A percentile compares a stretch with the other conserved stretches of the same genome.
Evolutionary conservation across 2,797 vertebrate genomes (phyloP).

Genomic region (Hemitrygon akajei): DNA sequence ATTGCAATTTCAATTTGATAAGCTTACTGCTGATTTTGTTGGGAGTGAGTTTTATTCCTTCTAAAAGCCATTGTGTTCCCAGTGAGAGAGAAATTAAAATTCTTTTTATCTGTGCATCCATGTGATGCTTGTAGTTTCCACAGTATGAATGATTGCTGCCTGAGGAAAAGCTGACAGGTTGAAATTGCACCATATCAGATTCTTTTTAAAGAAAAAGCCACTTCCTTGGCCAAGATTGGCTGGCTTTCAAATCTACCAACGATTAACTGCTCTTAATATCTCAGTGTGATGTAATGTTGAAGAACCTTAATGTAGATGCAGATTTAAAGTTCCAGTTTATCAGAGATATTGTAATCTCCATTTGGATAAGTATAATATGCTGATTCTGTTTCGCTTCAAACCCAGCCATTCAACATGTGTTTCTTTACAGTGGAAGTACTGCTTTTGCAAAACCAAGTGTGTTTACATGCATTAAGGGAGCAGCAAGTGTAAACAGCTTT

Average conservation of each 20-base stretch:
- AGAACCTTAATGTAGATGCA: background rate
- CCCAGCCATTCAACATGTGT: background rate
- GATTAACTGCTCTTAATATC: constrained; percentile 3
- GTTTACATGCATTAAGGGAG: no score
- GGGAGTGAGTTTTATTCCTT: constrained; percentile 59
- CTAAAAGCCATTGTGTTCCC: constrained; percentile 60
- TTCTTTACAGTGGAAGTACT: background rate
- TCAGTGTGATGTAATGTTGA: background rate
- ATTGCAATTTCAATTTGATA: constrained; percentile 65
- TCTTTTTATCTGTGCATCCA: constrained; percentile 32
- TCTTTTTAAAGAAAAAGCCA: constrained; percentile 11
- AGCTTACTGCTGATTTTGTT: constrained; percentile 63
- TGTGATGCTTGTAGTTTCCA: constrained; percentile 23
- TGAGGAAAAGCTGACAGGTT: constrained; percentile 29
- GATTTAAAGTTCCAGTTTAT: background rate
- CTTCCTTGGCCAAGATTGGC: background rate
- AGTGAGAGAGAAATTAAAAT: constrained; percentile 59
- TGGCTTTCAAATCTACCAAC: background rate
- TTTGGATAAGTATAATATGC: background rate
- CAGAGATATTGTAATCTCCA: background rate
- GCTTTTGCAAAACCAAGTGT: background rate
- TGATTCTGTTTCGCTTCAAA: background rate
- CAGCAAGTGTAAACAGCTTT: no score
- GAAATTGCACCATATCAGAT: constrained; percentile 31
- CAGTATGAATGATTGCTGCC: constrained; percentile 32